These are phyloP conservation scores for Barnardius zonarius DNA, from an alignment of 2,113 vertebrate genomes.

Conservation along the genomic window DNA sequence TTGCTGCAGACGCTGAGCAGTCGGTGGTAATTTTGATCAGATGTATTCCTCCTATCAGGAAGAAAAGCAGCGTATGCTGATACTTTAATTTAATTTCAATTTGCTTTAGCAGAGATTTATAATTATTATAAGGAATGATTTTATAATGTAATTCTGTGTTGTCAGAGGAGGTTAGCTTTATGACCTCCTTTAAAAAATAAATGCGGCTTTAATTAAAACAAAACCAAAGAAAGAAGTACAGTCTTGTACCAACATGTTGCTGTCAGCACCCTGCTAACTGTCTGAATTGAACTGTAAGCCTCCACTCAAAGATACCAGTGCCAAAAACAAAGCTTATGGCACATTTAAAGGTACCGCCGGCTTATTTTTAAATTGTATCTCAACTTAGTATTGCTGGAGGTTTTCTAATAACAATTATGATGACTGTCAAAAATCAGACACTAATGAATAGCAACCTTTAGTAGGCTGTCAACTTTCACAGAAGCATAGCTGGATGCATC, in stretches of 20 bases:
- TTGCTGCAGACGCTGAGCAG: not conserved
- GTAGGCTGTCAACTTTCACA: not conserved
- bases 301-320: not conserved
- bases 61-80: not conserved
- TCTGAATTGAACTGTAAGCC: conserved; percentile 56
- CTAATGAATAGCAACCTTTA: not conserved
- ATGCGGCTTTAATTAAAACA: conserved; percentile 73
- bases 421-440: not conserved
- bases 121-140: conserved; percentile 56
- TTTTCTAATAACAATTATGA: conserved; percentile 8
- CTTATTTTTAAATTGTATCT: conserved; percentile 52
- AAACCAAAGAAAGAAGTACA: conserved; percentile 59
- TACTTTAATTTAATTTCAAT: conserved; percentile 58
- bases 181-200: conserved; percentile 69
- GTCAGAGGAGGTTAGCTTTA: conserved; percentile 67
- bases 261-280: conserved; percentile 72
- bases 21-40: not conserved
- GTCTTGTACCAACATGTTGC: conserved; percentile 72
- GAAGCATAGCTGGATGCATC: not conserved
- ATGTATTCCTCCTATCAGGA: conserved; percentile 8
- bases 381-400: conserved; percentile 6
- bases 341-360: conserved; percentile 47
- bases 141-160: conserved; percentile 64
- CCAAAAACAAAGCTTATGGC: conserved; percentile 49
- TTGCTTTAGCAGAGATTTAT: conserved; percentile 62